phyloP scores from a whole-genome alignment of 2,797 vertebrate species.

The Enteromius mattozi region DNA sequence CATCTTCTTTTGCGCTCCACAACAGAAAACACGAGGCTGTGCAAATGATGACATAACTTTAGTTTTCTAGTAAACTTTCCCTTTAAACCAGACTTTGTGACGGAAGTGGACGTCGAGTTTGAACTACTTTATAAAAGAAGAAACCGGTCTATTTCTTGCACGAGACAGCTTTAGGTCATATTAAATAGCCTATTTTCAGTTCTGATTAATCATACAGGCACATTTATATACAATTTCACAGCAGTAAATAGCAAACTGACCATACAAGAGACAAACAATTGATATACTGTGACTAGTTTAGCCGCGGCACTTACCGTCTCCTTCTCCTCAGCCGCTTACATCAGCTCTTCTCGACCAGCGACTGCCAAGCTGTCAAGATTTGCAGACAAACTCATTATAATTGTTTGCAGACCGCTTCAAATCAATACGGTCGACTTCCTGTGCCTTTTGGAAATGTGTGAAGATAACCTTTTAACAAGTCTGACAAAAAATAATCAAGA shows the following conservation, averaged over 20 bases:
- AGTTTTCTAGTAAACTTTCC: not conserved
- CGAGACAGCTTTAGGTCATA: not conserved
- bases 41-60: not conserved
- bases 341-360: conserved; percentile 3
- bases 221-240: not conserved
- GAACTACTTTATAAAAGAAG: not conserved
- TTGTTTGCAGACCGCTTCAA: not conserved
- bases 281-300: not conserved
- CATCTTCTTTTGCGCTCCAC: not conserved
- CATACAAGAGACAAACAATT: not conserved
- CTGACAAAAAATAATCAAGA: not conserved
- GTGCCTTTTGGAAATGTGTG: not conserved
- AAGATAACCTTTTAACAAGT: not conserved
- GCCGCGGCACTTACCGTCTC: not conserved
- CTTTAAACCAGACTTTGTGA: not conserved
- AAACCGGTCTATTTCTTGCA: not conserved
- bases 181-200: not conserved
- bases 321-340: not conserved
- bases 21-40: not conserved
- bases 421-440: not conserved
- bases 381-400: not conserved
- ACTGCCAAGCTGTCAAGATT: conserved; percentile 7
- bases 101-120: not conserved
- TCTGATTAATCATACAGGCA: not conserved
- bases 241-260: not conserved